Evolutionary conservation across 92 coral and sea anemone genomes (phyloP), one percentile per base, ranked within the genome.

Genomic region (Pocillopora meandrina): DNA sequence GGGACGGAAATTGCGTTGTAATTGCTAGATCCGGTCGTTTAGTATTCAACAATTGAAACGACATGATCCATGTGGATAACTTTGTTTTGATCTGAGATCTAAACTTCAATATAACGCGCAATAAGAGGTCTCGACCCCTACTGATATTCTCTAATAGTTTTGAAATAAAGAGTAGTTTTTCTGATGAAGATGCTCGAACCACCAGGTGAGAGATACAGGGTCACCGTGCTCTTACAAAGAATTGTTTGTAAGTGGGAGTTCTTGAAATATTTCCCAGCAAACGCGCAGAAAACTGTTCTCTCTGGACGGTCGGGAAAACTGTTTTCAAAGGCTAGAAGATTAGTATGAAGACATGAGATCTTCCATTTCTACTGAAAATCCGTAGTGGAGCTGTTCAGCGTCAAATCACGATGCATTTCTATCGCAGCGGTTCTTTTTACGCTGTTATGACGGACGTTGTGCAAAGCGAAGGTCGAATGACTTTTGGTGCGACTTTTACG

Each of bases 401-500:
- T 49, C 8, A 65, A 36, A 31, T 83, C 74, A 23, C 63, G 62
- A 11, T 16, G 62, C 8, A 15, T 15, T 35, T 83, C 80, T 23
- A 73, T 2, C 31, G 21, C 86, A 18, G 80, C 72, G 23, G 75
- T 6, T 23, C 73, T 73, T 23, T 62, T 83, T 19, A 74, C 17
- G 57, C 64, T 73, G 26, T 74, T 72, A 11, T 62, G 61, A 36
- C 42, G 75, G 59, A 59, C 56, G 36, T 81, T 59, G 7, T 67
- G 76, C 75, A 76, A 49, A 20, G 67, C 77, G 52, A 81, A 84
- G 10, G 88, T 84, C 10, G 88, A 84, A 2, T 76, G 76, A 56
- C 67, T 76, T 42, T 68, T 75, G 2, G 49, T 10, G 61, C 87
- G 87, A 10, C 18, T 58, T 71, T 76, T 84, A 1, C 75, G 62